Percentiles rank a stretch among this genome's conserved stretches.
Conservation (phyloP, 2,888 invertebrate species). For the Ophioninae sp. region DNA sequence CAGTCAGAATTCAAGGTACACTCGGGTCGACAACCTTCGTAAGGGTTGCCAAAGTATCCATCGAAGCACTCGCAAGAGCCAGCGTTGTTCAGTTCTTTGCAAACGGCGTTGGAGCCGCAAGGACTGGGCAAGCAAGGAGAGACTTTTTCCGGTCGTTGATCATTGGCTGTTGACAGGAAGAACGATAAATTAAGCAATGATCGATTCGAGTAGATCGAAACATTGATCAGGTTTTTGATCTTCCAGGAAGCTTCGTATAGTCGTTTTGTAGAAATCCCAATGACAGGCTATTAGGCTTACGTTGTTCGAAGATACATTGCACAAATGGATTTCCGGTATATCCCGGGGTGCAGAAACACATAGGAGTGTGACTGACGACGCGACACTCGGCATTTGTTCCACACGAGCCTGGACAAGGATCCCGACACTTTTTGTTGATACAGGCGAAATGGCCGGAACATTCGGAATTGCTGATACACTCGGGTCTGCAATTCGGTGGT, state of each 20-base stretch:
- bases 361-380: constrained; percentile 89
- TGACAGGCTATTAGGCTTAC: constrained; percentile 59
- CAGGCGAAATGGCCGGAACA: constrained; percentile 89
- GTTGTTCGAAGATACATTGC: constrained; percentile 72
- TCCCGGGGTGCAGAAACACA: constrained; percentile 84
- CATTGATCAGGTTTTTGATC: background rate
- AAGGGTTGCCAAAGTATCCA: constrained; percentile 85
- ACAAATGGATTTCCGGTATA: constrained; percentile 84
- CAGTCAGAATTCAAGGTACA: constrained; percentile 86
- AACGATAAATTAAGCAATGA: background rate
- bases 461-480: constrained; percentile 89
- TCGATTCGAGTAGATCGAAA: no score
- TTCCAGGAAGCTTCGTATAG: background rate
- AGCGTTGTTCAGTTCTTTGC: constrained; percentile 84
- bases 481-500: constrained; percentile 89
- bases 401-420: constrained; percentile 90
- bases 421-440: constrained; percentile 88
- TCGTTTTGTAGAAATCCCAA: background rate
- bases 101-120: constrained; percentile 92
- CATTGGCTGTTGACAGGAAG: constrained; percentile 56
- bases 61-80: constrained; percentile 83
- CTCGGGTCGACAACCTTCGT: constrained; percentile 87
- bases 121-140: constrained; percentile 89
- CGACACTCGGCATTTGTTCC: constrained; percentile 88
- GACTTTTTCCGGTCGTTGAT: constrained; percentile 30